These are phyloP conservation scores for Bufotes viridis DNA, from an alignment of 2,797 vertebrate genomes.

Conservation along the genomic window DNA sequence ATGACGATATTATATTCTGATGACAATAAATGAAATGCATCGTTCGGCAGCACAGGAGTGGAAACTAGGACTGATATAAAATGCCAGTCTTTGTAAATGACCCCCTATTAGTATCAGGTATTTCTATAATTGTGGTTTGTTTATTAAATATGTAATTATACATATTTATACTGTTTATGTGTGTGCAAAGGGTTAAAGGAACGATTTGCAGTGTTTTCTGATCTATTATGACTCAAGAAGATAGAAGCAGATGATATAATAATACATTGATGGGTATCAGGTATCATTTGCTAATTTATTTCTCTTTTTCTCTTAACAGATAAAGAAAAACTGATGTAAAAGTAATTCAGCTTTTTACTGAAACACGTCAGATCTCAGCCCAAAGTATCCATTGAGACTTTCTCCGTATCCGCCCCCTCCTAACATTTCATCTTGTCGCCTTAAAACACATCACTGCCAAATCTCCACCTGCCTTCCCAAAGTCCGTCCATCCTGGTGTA, in stretches of 20 bases:
- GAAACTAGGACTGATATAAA: no score
- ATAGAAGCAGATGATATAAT: no score
- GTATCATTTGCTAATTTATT: neutral
- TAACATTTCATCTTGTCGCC: neutral
- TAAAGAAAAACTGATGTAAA: constrained; percentile 47
- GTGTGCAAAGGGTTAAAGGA: neutral
- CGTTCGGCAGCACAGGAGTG: no score
- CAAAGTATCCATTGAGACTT: constrained; percentile 46
- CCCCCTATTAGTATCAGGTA: no score
- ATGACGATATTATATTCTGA: no score
- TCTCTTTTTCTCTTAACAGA: constrained; percentile 45
- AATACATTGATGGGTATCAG: no score
- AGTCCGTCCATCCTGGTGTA: neutral
- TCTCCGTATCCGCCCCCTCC: constrained; percentile 29
- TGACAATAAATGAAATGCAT: no score
- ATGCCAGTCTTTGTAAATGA: no score
- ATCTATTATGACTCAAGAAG: neutral
- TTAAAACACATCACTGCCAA: constrained; percentile 47
- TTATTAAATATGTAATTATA: neutral
- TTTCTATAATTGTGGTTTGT: neutral
- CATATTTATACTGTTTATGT: neutral
- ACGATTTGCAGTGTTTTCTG: neutral
- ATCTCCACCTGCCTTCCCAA: constrained; percentile 9
- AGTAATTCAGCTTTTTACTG: constrained; percentile 53
- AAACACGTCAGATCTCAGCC: constrained; percentile 58